Evolutionary conservation across 2,888 invertebrate genomes (phyloP).

Genomic region (Mimumesa dahlbomi): DNA sequence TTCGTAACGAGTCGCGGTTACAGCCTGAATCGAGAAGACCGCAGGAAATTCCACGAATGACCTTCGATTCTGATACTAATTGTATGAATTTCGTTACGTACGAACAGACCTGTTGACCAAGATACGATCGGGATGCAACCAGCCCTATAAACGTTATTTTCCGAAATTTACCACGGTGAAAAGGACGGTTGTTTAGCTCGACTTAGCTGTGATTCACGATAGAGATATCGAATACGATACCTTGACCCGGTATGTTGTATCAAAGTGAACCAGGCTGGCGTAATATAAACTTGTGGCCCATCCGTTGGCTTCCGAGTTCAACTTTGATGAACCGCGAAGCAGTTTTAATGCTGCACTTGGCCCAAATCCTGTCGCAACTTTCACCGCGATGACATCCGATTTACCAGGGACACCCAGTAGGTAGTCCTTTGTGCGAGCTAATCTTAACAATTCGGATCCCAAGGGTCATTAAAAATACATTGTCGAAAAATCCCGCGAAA

Average conservation of each 20-base stretch:
- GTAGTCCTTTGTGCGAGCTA: no score
- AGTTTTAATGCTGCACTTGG: slow-evolving; percentile 41
- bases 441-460: no score
- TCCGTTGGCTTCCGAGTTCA: slow-evolving; percentile 9
- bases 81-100: slow-evolving; percentile 13
- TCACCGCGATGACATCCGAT: not conserved
- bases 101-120: slow-evolving; percentile 1
- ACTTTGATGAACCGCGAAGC: slow-evolving; percentile 26
- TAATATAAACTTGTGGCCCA: slow-evolving; percentile 24
- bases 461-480: no score
- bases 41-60: slow-evolving; percentile 14
- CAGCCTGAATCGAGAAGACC: slow-evolving; percentile 9
- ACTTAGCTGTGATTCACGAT: no score
- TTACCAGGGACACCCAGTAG: no score
- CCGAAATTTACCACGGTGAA: not conserved
- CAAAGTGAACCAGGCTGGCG: slow-evolving; percentile 15
- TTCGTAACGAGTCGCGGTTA: slow-evolving; percentile 15
- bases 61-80: slow-evolving; percentile 16
- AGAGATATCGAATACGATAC: no score
- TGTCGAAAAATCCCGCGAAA: no score
- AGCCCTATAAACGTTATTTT: not conserved
- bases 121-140: slow-evolving; percentile 1
- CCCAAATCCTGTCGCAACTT: slow-evolving; percentile 28
- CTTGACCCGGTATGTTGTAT: slow-evolving; percentile 24
- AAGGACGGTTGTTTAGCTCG: no score